phyloP scores from a whole-genome alignment of 2,113 vertebrate species.

The Pogona vitticeps region DNA sequence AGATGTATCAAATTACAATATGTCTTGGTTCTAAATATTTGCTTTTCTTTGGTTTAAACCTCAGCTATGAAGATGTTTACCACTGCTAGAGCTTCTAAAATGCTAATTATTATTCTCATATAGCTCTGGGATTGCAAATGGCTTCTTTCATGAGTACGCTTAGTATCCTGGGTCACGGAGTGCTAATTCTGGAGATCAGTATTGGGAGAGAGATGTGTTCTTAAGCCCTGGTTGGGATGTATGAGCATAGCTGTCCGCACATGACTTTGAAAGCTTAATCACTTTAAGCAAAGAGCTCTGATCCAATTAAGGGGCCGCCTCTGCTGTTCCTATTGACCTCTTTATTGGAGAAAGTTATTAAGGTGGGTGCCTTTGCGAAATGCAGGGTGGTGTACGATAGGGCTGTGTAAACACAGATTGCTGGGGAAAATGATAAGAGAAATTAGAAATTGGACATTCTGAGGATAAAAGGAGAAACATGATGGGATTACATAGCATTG shows the following conservation, averaged over 20 bases:
- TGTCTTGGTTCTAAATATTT: neutral
- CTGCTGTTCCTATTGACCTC: constrained; percentile 48
- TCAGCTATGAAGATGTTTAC: constrained; percentile 37
- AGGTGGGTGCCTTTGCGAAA: constrained; percentile 19
- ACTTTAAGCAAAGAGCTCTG: constrained; percentile 55
- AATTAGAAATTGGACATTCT: constrained; percentile 38
- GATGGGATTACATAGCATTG: neutral
- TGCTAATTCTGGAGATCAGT: constrained; percentile 60
- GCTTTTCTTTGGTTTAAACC: neutral
- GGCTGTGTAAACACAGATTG: constrained; percentile 15
- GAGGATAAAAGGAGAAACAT: neutral
- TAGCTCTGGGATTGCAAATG: constrained; percentile 30
- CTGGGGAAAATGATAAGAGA: constrained; percentile 17
- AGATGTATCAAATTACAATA: neutral
- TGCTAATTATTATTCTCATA: constrained; percentile 45
- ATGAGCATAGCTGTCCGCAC: constrained; percentile 15
- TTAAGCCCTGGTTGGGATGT: constrained; percentile 53
- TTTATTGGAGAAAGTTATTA: constrained; percentile 45
- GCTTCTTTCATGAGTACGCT: constrained; percentile 44
- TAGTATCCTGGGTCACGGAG: constrained; percentile 52
- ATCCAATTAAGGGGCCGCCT: constrained; percentile 56
- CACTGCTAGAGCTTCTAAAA: constrained; percentile 13
- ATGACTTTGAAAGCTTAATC: constrained; percentile 64
- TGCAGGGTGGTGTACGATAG: neutral
- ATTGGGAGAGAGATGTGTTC: constrained; percentile 38